Evolutionary conservation across 2,797 vertebrate genomes (phyloP), one percentile per base, ranked within the genome.

Genomic region (Poeciliopsis paucimaculata): DNA sequence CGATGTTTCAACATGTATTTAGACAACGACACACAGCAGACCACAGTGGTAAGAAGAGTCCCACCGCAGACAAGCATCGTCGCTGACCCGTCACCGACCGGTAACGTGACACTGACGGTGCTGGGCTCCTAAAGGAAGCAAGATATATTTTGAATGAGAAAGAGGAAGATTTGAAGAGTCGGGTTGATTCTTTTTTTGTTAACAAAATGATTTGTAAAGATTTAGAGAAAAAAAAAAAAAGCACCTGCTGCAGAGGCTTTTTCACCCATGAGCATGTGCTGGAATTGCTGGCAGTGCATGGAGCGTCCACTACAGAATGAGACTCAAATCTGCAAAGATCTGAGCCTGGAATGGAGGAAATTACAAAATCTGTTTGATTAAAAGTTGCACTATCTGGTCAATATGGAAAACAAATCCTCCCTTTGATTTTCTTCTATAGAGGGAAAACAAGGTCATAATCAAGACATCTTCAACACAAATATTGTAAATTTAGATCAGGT

Each of bases 11-110:
- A 97, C 62, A 97, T 92, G 57, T 95, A 91, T 89, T 83, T 86
- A 0, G 97, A 93, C 77, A 99, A 93, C 43, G 93, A 77, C 73
- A 88, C 79, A 79, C 95, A 96, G 87, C 97, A 97, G 81, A 97
- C 80, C 76, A 96, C 16, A 0, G 97, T 97, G 86, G 95, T 86
- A 1, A 97, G 91, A 79, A 98, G 91, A 28, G 98, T 99, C 82
- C 94, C 89, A 0, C 82, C 90, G 60, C 96, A 97, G 26, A 99
- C 96, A 2, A 92, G 83, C n/a, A 51, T 39, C 71, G 83, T 79
- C 31, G 97, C 90, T n/a, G 95, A 92, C 34, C 90, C 95, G 28
- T 97, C 95, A 15, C 97, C 98, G 62, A 98, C 97, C 20, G 98
- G 98, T 82, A 99, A 77, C 76, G 93, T 94, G 9, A 98, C 82